Base-by-base conservation (phyloP, 1,140 invertebrate genomes). In the Pinna nobilis region DNA sequence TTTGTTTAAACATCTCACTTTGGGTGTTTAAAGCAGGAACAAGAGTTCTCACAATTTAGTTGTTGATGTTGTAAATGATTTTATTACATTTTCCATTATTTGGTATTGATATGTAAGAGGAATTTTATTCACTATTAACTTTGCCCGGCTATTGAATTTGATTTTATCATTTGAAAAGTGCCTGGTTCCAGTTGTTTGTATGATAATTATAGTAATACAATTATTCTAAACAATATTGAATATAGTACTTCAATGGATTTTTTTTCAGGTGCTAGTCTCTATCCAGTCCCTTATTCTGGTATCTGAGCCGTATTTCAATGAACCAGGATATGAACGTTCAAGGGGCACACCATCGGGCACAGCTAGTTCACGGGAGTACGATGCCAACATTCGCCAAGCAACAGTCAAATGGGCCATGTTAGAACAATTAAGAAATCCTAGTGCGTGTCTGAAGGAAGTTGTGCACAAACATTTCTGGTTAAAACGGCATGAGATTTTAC, bases 261-360 rank as follows among this genome's bases (percentile, higher is more conserved):
- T 59, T 35, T 59, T 41, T 60, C 79, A 95, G 94, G 96, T 99
- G 44, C 91, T 99, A 80, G 96, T 98, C 15, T 98, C 96, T 39
- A 98, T 99, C 83, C 97, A 99, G 89, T 97, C 95, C 25, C 90
- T 99, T 72, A 99, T 99, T 85, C 90, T 99, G 74, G 97, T 98
- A 18, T 94, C 95, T 41, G 97, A 99, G 88, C 97, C 97, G 9
- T 99, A 98, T 89, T 99, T 98, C 90, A 99, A 99, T 90, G 97
- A 99, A 89, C 97, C 97, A 28, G 97, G 97, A 28, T 98, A 97
- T 89, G 97, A 99, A 90, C 92, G 96, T 74, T 95, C 94, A 67
- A 91, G 96, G 44, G 96, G 96, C 59, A 97, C 96, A 55, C 93
- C 95, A 25, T 93, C 94, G 32, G 97, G 96, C 74, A 95, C 93